Conservation (phyloP, 2,888 invertebrate genomes). For the Thumatha senex region DNA sequence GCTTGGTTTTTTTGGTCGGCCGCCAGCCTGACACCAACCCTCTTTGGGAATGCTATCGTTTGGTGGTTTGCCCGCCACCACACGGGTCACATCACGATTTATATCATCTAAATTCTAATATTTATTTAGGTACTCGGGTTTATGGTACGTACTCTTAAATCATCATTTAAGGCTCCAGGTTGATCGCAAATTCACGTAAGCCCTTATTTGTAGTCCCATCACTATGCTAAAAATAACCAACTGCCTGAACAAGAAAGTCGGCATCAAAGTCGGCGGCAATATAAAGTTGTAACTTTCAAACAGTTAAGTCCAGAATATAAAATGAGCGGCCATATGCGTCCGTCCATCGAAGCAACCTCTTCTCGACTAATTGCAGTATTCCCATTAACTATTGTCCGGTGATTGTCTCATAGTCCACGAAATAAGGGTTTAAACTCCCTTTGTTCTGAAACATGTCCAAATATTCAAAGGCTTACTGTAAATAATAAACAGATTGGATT, state of each 20-base stretch:
- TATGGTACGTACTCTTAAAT: too few species aligned
- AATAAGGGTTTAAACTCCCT: constrained; percentile 2
- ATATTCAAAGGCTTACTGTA: background rate
- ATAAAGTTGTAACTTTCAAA: constrained; percentile 9
- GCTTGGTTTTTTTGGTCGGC: too few species aligned
- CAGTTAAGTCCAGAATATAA: constrained; percentile 25
- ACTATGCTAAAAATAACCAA: background rate
- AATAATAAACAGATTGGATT: background rate
- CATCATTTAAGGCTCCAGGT: too few species aligned
- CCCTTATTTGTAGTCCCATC: too few species aligned
- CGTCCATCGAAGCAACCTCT: constrained; percentile 20
- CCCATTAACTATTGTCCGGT: constrained; percentile 27
- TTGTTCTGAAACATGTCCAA: background rate
- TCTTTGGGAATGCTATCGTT: too few species aligned
- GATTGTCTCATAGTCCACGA: constrained; percentile 1
- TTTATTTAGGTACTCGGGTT: too few species aligned
- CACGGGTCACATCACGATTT: too few species aligned
- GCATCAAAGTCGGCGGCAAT: background rate
- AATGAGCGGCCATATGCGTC: constrained; percentile 28
- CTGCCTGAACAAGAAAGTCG: background rate
- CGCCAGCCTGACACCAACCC: too few species aligned
- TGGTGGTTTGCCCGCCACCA: too few species aligned
- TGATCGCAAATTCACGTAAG: too few species aligned
- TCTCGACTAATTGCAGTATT: constrained; percentile 38
- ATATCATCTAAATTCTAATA: too few species aligned